Conservation (phyloP, 1,140 invertebrate species). For the Caenorhabditis brenneri region DNA sequence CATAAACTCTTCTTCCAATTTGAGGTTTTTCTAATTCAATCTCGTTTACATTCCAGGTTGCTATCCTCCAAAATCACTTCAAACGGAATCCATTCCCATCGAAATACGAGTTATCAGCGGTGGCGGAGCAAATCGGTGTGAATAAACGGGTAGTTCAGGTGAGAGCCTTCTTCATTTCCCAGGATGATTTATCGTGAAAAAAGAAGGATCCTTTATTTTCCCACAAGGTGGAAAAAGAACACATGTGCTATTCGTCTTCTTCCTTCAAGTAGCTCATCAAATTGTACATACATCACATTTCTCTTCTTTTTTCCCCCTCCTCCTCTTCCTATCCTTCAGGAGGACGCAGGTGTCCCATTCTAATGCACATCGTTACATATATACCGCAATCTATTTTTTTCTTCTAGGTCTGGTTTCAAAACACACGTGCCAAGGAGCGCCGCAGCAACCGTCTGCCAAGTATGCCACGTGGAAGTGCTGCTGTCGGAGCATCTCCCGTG, state of each 20-base stretch:
- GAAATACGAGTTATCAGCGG: constrained; percentile 86
- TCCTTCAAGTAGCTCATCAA: constrained; percentile 36
- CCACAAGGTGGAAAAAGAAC: constrained; percentile 26
- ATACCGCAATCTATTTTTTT: background rate
- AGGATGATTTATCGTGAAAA: constrained; percentile 77
- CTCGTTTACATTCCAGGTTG: no score
- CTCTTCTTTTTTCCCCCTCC: background rate
- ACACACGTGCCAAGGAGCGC: constrained; percentile 88
- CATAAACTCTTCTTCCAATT: no score
- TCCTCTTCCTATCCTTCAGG: background rate
- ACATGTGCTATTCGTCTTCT: no score
- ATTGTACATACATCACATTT: constrained; percentile 45
- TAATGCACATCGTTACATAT: background rate
- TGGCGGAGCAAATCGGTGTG: constrained; percentile 87
- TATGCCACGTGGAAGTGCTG: constrained; percentile 58
- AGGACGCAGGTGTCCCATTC: constrained; percentile 4
- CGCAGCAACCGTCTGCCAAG: constrained; percentile 72
- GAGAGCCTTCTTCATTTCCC: constrained; percentile 73
- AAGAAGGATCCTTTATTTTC: constrained; percentile 63
- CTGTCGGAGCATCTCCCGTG: constrained; percentile 5
- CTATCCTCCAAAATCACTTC: constrained; percentile 85
- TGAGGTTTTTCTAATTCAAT: no score
- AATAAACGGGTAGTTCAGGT: constrained; percentile 87
- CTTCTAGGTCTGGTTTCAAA: constrained; percentile 87
- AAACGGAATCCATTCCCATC: constrained; percentile 87